Percentiles rank a stretch among this genome's conserved stretches.
These are phyloP conservation scores for Copidosoma aretas DNA, from an alignment of 2,888 invertebrate genomes.

Conservation along the genomic window DNA sequence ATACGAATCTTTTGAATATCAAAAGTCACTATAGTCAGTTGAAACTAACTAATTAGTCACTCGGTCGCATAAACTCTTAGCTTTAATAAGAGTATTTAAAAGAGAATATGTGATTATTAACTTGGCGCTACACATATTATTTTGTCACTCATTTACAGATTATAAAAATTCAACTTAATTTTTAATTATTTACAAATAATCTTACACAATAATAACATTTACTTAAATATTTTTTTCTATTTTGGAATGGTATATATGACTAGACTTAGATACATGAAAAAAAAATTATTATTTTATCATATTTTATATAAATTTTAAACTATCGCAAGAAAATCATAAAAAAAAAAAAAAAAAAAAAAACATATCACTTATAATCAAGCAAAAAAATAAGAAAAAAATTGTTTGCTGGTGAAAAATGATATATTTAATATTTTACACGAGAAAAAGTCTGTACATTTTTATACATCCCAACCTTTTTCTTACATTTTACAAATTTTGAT, in stretches of 20 bases:
- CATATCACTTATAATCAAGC: not conserved
- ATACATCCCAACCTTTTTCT: not conserved
- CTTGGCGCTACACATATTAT: too few relatives aligned
- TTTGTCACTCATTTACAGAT: too few relatives aligned
- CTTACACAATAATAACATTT: not conserved
- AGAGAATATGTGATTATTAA: too few relatives aligned
- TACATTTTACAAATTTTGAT: not conserved
- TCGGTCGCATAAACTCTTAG: too few relatives aligned
- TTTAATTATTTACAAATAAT: too few relatives aligned
- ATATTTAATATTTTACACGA: not conserved
- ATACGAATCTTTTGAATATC: too few relatives aligned
- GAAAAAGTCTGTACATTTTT: not conserved
- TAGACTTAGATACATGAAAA: not conserved
- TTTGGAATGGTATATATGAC: not conserved
- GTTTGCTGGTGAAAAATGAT: not conserved
- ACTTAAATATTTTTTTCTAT: not conserved
- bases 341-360: not conserved
- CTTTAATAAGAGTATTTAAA: too few relatives aligned
- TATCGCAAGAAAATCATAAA: not conserved
- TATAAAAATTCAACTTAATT: too few relatives aligned
- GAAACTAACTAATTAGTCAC: too few relatives aligned
- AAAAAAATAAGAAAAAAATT: not conserved
- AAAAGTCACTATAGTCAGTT: too few relatives aligned
- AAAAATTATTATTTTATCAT: not conserved
- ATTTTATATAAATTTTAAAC: not conserved